Conservation (phyloP, 2,888 invertebrate genomes). For the Seira sanloemensis region DNA sequence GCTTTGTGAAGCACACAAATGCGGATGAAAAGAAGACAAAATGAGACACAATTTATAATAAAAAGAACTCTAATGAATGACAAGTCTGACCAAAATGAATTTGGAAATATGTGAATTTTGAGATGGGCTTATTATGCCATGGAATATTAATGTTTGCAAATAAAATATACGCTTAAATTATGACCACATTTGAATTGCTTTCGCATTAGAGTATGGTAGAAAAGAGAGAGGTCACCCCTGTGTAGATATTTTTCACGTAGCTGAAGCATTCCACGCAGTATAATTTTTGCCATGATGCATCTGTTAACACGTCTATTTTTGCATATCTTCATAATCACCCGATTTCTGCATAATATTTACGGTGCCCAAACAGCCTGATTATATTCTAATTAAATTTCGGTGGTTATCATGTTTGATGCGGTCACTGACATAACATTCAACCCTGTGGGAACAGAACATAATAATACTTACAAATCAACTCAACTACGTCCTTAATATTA, state of each 20-base stretch:
- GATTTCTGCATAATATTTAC: too few relatives aligned
- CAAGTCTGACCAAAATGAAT: neutral
- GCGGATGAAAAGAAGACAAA: conserved; percentile 23
- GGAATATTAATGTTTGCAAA: neutral
- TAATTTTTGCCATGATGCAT: too few relatives aligned
- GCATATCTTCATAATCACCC: too few relatives aligned
- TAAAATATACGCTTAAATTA: neutral
- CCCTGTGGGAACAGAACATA: too few relatives aligned
- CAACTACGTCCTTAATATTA: too few relatives aligned
- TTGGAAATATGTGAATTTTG: neutral
- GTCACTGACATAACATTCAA: too few relatives aligned
- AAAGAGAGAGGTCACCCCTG: neutral
- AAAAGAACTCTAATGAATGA: neutral
- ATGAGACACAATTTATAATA: neutral
- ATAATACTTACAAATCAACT: neutral
- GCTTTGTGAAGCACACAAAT: conserved; percentile 1
- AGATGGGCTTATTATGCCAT: neutral
- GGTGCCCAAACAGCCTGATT: too few relatives aligned
- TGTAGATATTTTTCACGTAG: too few relatives aligned
- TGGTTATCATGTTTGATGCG: neutral
- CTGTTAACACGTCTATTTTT: too few relatives aligned
- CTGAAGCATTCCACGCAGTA: too few relatives aligned
- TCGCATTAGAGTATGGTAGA: neutral
- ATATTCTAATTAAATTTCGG: neutral
- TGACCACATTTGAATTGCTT: neutral